Evolutionary conservation across 2,797 vertebrate species (phyloP), one percentile per base, ranked within the genome.

Genomic region (Micropoecilia bifurca): DNA sequence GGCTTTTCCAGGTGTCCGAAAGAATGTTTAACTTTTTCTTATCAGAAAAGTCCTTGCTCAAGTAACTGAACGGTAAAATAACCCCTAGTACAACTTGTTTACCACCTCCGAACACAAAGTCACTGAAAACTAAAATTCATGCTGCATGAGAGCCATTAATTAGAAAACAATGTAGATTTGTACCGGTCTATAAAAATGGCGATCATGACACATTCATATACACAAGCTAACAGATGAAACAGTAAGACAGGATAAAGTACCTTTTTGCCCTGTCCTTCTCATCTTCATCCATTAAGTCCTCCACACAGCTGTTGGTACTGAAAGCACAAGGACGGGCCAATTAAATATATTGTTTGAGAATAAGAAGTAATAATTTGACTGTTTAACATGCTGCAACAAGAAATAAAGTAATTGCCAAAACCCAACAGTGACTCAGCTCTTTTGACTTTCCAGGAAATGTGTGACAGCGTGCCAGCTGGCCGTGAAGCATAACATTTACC

Each of bases 271-370:
- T 95, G 92, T 97, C 96, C 88, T 96, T 96, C 79, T 97, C 94
- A 95, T 97, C 95, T 92, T 97, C 96, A 53, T 98, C 97, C 96
- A 98, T 96, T 90, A 97, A 95, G 92, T 98, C 96, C 25, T 96
- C 96, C 92, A 97, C 94, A 78, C 96, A 97, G 91, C 93, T 94
- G 93, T 91, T 95, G 93, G 95, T 95, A 95, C 98, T 99, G 94
- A 73, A 87, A 90, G 95, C 89, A 88, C 16, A 90, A 8, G 6
- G 14, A 53, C 6, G 78, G 20, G 28, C 3, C 3, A 66, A 79
- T 84, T 20, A 77, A 87, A 88, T 74, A 6, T 4, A 9, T 45
- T 45, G n/a, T 71, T 45, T 46, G 43, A 46, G 25, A 45, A 43
- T 28, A 45, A 18, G 0, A 18, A 43, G 4, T 7, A 13, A 6